Percentiles rank a stretch among this genome's conserved stretches.
phyloP scores from a whole-genome alignment of 2,113 vertebrate species.

The Elgaria multicarinata region DNA sequence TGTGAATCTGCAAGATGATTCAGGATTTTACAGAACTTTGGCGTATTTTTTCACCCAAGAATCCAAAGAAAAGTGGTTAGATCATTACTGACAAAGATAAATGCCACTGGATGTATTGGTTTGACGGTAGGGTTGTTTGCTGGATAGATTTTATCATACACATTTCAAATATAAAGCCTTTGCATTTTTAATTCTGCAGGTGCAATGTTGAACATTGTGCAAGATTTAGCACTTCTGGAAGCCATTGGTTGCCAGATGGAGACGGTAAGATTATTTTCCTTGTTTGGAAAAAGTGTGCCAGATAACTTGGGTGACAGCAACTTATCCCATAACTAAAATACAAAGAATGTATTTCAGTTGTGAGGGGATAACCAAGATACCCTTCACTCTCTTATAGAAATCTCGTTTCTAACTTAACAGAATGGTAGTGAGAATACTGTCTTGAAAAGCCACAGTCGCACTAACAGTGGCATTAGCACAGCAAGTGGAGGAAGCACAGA shows the following conservation, averaged over 20 bases:
- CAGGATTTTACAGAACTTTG: not conserved
- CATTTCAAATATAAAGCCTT: constrained; percentile 11
- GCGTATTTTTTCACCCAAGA: not conserved
- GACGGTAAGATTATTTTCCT: constrained; percentile 78
- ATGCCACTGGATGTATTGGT: not conserved
- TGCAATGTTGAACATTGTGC: constrained; percentile 97
- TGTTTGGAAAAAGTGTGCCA: not conserved
- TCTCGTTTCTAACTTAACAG: constrained; percentile 62
- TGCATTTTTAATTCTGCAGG: constrained; percentile 74
- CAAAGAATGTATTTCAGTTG: not conserved
- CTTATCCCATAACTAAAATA: not conserved
- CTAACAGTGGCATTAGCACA: constrained; percentile 91
- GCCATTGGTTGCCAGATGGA: constrained; percentile 94
- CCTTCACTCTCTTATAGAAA: not conserved
- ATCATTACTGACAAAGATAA: not conserved
- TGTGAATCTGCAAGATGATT: not conserved
- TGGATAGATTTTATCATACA: not conserved
- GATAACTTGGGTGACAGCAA: not conserved
- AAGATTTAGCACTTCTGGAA: constrained; percentile 94
- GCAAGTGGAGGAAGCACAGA: constrained; percentile 90
- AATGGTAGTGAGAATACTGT: constrained; percentile 76
- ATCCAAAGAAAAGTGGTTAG: not conserved
- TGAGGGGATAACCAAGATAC: not conserved
- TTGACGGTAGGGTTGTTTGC: not conserved
- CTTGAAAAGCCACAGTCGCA: constrained; percentile 90